Base-by-base conservation (phyloP, 2,113 vertebrate genomes). In the Otus sunia region DNA sequence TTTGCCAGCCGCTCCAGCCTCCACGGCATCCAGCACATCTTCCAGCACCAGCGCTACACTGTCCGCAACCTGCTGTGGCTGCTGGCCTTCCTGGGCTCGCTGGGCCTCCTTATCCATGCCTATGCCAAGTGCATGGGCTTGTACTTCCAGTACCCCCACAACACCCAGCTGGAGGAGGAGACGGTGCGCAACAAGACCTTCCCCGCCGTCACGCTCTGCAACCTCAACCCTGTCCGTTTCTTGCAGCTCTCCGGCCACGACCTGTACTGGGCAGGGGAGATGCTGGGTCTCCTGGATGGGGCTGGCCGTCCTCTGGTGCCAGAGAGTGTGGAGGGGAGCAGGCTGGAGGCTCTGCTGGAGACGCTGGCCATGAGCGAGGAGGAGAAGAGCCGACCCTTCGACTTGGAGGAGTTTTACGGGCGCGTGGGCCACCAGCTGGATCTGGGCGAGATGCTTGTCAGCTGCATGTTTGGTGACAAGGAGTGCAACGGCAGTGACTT, bases 401-500 rank as follows among this genome's bases (percentile, higher is more conserved):
- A 97, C 88, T 94, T 98, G 90, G 90, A 92, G 79, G 98, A 94
- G 59, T 94, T 98, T 64, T 96, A 93, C 12, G 78, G 93, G 41
- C 92, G 95, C 2, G 96, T 52, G 29, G 92, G 97, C 80, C 98
- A 96, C 79, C 63, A 94, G 96, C 86, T 98, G 91, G 92, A 94
- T 29, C 96, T 98, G 91, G 95, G 92, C 0, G 97, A 98, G 96
- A 98, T 97, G 97, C 94, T 98, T 41, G 97, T 97, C 69, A 75
- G 59, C 95, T 98, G 98, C 96, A 91, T 7, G 11, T 98, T 98
- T 9, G 55, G 92, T 45, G 96, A 77, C 13, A 71, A 92, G 66
- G 45, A 88, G 32, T 98, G 98, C 96, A 96, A 87, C 18, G 36
- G 90, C 87, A 96, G 97, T 27, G 98, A 99, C 97, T 98, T 98